Base-by-base conservation (phyloP, 2,113 vertebrate genomes). In the Serilophus lunatus region DNA sequence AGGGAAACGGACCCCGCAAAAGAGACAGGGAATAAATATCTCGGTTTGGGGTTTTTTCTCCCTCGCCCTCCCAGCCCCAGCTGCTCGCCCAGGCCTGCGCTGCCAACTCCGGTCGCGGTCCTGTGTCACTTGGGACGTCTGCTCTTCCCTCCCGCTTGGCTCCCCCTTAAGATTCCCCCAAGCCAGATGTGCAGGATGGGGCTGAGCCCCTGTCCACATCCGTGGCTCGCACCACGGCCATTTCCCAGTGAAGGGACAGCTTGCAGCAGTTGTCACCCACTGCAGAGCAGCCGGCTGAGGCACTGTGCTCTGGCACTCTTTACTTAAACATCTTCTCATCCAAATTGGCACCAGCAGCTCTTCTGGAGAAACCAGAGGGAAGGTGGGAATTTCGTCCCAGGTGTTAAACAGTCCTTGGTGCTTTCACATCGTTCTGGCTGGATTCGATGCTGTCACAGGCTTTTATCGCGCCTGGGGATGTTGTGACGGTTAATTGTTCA, bases 381-480 rank as follows among this genome's bases (percentile, higher is more conserved):
- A 12, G 20, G 13, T 18, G 76, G 40, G 42, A 65, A 1, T 25
- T 56, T 28, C 53, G 15, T 69, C 51, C 45, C 45, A 6, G 44
- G 25, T n/a, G 24, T 69, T 51, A 31, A 42, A 50, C 49, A 28
- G 28, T 8, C 29, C 17, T 15, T 4, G 78, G 36, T 74, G 59
- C 20, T 66, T 72, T 78, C 68, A 44, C 42, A 6, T 68, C 0
- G 0, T 38, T 76, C 61, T 47, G 76, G 18, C 45, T 35, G 42
- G 42, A 24, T 66, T 45, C 0, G 4, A 6, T 36, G 71, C 66
- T 29, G 47, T 42, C 68, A 9, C 4, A 3, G 28, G 29, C 28
- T 3, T 5, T 36, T 38, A 1, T 25, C n/a, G 0, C 5, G 4
- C 53, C 17, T n/a, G 17, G 45, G 50, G 50, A 12, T 44, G 40